Evolutionary conservation across 30 jellyfish, hydroid and myxozoan species (phyloP).

Genomic region (Pelagia noctiluca): DNA sequence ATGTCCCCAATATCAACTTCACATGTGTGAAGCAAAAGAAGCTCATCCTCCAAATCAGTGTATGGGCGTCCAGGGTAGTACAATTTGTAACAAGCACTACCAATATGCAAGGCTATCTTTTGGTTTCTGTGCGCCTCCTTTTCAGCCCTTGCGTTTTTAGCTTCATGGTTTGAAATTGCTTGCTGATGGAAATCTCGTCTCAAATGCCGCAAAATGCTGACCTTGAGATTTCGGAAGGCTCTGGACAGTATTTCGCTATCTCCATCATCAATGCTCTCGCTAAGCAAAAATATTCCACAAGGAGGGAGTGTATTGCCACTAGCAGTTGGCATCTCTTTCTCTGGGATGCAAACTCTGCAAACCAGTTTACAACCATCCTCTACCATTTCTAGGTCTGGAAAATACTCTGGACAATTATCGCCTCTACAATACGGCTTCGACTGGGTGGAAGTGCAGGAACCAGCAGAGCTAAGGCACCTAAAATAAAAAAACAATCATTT

Average conservation of each 20-base stretch:
- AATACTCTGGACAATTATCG: too few relatives aligned
- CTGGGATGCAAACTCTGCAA: conserved; percentile 20
- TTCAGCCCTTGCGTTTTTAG: conserved; percentile 23
- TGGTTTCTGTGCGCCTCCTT: conserved; percentile 26
- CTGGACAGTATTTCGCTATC: conserved; percentile 20
- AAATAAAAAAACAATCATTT: too few relatives aligned
- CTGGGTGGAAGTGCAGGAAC: too few relatives aligned
- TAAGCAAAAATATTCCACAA: neutral
- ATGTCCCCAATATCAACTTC: conserved; percentile 34
- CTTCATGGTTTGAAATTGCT: conserved; percentile 31
- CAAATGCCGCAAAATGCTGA: conserved; percentile 11
- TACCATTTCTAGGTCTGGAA: too few relatives aligned
- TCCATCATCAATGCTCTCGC: conserved; percentile 22
- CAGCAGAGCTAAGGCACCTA: too few relatives aligned
- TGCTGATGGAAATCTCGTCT: conserved; percentile 38
- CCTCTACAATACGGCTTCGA: too few relatives aligned
- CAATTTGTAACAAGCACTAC: conserved; percentile 45
- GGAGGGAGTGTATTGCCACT: conserved; percentile 1
- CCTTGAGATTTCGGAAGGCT: too few relatives aligned
- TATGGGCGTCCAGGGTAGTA: conserved; percentile 24
- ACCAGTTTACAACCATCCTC: neutral
- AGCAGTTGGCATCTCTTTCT: neutral
- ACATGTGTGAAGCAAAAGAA: conserved; percentile 2
- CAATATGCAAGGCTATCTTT: conserved; percentile 24
- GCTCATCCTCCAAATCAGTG: conserved; percentile 35